Percentiles rank a stretch among this genome's conserved stretches.
Evolutionary conservation across 2,113 vertebrate species (phyloP).

Genomic region (Lamprotornis superbus): DNA sequence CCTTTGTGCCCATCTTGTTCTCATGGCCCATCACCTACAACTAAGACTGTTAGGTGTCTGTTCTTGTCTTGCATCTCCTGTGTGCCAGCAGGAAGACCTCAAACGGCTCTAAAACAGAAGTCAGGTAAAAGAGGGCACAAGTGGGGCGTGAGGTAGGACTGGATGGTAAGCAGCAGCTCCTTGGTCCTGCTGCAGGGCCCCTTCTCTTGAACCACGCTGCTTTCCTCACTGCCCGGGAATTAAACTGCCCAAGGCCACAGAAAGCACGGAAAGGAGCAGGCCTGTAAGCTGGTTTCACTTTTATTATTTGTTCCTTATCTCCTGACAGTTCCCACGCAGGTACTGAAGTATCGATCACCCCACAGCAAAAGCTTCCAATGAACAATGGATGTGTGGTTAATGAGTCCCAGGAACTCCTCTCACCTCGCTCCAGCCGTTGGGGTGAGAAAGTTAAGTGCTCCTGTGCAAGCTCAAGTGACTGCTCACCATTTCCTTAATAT

Average conservation of each 20-base stretch:
- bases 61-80: background rate
- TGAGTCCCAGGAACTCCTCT: background rate
- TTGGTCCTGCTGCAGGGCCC: background rate
- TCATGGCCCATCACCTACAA: background rate
- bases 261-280: background rate
- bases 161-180: background rate
- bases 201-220: background rate
- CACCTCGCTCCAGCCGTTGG: background rate
- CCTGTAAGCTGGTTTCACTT: background rate
- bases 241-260: background rate
- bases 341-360: background rate
- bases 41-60: background rate
- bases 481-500: slow-evolving; percentile 53
- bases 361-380: background rate
- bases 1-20: background rate
- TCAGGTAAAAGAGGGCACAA: background rate
- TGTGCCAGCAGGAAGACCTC: background rate
- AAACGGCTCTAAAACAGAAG: background rate
- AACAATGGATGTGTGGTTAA: slow-evolving; percentile 43
- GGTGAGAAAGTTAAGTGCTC: slow-evolving; percentile 54
- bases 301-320: background rate
- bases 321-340: background rate
- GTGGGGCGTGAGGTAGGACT: background rate
- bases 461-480: slow-evolving; percentile 34
- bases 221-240: background rate